Percentiles rank a stretch among this genome's conserved stretches.
Evolutionary conservation across 2,113 vertebrate species (phyloP).

Genomic region (Hippocampus barbouri): DNA sequence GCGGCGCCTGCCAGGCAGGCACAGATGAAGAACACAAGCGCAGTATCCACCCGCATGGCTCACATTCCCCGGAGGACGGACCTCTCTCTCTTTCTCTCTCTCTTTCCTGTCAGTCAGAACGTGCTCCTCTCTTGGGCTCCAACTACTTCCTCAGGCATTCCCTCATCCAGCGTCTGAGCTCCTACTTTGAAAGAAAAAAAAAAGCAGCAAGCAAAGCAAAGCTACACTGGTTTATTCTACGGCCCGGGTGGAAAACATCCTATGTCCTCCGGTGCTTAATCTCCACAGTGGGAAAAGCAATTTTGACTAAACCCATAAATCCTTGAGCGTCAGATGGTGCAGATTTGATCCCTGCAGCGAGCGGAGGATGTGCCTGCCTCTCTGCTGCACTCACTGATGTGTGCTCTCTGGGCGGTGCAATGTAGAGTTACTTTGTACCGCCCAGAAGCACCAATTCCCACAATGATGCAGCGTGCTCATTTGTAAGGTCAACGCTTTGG

Average conservation of each 20-base stretch:
- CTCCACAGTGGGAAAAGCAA: conserved; percentile 78
- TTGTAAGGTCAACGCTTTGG: conserved; percentile 61
- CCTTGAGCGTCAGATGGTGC: conserved; percentile 79
- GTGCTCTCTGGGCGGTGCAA: conserved; percentile 40
- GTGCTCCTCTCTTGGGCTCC: conserved; percentile 41
- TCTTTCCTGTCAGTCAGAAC: conserved; percentile 61
- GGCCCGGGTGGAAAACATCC: conserved; percentile 67
- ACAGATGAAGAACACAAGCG: conserved; percentile 67
- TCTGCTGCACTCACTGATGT: conserved; percentile 64
- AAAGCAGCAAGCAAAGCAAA: conserved; percentile 35
- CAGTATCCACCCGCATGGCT: conserved; percentile 73
- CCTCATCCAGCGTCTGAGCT: conserved; percentile 48
- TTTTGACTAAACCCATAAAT: conserved; percentile 81
- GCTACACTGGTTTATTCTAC: conserved; percentile 51
- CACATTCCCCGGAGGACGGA: conserved; percentile 60
- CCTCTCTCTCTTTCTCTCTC: conserved; percentile 20
- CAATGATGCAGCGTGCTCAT: conserved; percentile 62
- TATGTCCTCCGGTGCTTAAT: conserved; percentile 75
- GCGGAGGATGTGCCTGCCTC: conserved; percentile 66
- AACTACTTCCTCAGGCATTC: conserved; percentile 60
- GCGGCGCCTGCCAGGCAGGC: conserved; percentile 56
- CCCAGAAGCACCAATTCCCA: conserved; percentile 63
- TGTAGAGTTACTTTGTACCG: conserved; percentile 50
- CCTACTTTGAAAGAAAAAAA: conserved; percentile 21
- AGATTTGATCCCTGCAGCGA: conserved; percentile 76